Percentiles rank a stretch among this genome's conserved stretches.
Conservation (phyloP, 2,888 invertebrate species). For the Lithophane leautieri region DNA sequence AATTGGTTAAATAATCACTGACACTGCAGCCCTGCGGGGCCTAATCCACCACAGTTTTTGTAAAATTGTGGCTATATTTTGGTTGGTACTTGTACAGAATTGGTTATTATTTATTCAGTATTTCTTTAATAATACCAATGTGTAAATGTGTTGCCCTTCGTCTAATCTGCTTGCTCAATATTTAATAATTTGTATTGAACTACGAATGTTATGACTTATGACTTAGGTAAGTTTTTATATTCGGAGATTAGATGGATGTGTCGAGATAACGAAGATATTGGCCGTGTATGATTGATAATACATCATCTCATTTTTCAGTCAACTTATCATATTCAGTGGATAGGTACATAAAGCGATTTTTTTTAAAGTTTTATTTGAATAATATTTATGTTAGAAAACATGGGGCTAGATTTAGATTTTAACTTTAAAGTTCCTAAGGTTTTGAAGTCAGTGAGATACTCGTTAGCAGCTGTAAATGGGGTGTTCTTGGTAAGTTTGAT, state of each 20-base stretch:
- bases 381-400: constrained; percentile 54
- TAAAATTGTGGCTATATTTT: background rate
- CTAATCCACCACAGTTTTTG: no score
- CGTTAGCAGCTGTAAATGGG: constrained; percentile 93
- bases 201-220: constrained; percentile 33
- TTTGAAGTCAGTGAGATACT: constrained; percentile 91
- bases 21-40: no score
- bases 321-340: constrained; percentile 68
- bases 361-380: constrained; percentile 11
- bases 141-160: constrained; percentile 10
- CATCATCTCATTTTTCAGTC: constrained; percentile 78
- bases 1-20: background rate
- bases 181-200: constrained; percentile 23
- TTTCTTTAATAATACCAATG: background rate
- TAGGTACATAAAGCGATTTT: constrained; percentile 42
- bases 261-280: constrained; percentile 85
- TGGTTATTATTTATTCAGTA: background rate
- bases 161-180: constrained; percentile 23
- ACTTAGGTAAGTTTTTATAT: constrained; percentile 46
- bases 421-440: constrained; percentile 89
- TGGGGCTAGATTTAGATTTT: constrained; percentile 72
- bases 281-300: constrained; percentile 79
- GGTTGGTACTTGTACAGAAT: background rate
- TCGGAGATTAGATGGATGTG: constrained; percentile 81
- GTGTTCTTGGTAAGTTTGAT: constrained; percentile 92